These are phyloP conservation scores for Phortica okadai DNA, from an alignment of 2,888 invertebrate species.

Conservation along the genomic window DNA sequence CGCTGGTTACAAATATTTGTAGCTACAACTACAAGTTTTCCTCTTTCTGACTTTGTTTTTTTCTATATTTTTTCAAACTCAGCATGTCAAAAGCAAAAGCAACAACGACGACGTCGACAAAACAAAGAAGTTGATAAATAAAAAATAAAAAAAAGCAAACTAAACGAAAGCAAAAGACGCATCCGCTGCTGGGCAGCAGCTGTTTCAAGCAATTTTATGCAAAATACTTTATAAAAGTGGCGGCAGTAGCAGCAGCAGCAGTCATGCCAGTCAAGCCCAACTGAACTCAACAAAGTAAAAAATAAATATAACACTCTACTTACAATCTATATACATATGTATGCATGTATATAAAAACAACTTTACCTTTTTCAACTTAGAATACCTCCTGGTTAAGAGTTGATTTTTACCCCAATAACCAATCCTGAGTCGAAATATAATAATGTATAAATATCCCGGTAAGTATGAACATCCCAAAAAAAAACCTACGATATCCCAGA, in stretches of 20 bases:
- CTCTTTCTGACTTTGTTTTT: background rate
- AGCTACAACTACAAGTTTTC: background rate
- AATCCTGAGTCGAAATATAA: too few relatives aligned
- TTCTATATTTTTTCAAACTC: constrained; percentile 20
- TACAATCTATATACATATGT: constrained; percentile 22
- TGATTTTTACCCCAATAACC: too few relatives aligned
- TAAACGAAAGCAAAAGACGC: constrained; percentile 14
- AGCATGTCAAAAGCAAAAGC: constrained; percentile 20
- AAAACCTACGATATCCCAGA: too few relatives aligned
- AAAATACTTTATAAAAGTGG: constrained; percentile 35
- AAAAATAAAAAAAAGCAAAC: constrained; percentile 8
- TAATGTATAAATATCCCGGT: too few relatives aligned
- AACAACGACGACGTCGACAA: constrained; percentile 6
- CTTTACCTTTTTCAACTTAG: too few relatives aligned
- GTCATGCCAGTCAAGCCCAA: background rate
- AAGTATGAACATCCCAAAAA: too few relatives aligned
- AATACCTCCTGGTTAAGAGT: too few relatives aligned
- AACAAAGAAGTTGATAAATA: background rate
- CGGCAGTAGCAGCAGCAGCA: constrained; percentile 20
- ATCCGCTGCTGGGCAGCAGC: constrained; percentile 38
- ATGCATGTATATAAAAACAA: too few relatives aligned
- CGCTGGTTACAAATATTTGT: background rate
- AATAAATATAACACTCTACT: constrained; percentile 5
- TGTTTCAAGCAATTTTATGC: constrained; percentile 37
- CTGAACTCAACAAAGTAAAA: constrained; percentile 4